These are phyloP conservation scores for Nesometra sesokonis DNA, from an alignment of 35 echinoderm and acorn worm species.

Conservation along the genomic window DNA sequence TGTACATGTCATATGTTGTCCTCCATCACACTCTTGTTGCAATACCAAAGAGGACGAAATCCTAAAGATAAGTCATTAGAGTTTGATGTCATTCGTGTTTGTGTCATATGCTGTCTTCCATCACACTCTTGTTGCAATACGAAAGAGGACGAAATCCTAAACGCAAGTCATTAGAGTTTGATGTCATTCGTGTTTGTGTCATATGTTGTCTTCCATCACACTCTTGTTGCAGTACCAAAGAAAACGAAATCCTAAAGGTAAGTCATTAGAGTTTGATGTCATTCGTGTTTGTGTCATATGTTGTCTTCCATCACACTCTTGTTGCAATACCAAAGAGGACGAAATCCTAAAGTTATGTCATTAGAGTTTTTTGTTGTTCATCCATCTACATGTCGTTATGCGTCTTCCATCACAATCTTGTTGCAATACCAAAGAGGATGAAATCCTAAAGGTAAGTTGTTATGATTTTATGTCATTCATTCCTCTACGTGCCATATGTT, in stretches of 20 bases:
- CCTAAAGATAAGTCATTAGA: not conserved
- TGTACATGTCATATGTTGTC: not conserved
- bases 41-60: not conserved
- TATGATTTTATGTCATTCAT: not conserved
- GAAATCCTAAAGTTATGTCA: not conserved
- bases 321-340: not conserved
- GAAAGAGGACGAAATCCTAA: not conserved
- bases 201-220: not conserved
- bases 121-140: not conserved
- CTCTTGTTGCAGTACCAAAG: not conserved
- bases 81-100: too few species aligned
- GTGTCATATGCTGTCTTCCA: constrained; percentile 3
- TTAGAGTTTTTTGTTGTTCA: not conserved
- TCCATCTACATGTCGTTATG: not conserved
- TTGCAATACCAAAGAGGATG: not conserved
- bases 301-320: not conserved
- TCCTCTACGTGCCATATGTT: not conserved
- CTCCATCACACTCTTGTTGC: not conserved
- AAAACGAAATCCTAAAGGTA: not conserved
- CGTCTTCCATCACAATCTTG: not conserved
- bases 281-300: too few species aligned
- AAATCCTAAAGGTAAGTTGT: not conserved
- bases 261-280: too few species aligned
- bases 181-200: too few species aligned
- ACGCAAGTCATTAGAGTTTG: not conserved